Base-by-base conservation (phyloP, 2,888 invertebrate species). In the Nemoura dubitans region DNA sequence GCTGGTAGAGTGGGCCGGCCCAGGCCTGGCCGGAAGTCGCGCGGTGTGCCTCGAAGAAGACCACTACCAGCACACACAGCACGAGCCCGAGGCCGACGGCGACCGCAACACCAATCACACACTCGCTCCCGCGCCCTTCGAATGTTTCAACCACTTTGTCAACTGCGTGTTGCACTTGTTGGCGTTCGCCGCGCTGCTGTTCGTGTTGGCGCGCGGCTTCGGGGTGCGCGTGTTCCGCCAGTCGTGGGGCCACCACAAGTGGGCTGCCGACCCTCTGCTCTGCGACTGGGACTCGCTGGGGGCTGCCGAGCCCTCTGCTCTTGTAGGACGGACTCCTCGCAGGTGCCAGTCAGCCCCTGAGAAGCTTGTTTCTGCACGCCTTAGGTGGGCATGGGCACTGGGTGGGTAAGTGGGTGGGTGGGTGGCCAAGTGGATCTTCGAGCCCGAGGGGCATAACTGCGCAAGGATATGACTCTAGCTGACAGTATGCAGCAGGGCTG, bases 251-350 rank as follows among this genome's bases (percentile, higher is more conserved):
- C 76, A 86, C 2, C 87, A 59, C 16, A 36, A 29, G 27, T 87
- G 87, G 87, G n/a, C 59, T 27, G 36, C 42, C 10, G 86, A 86
- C 27, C 84, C 87, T 29, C 87, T 85, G 21, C 84, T 87, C 16
- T 86, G 85, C 36, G 87, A 87, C 5, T 87, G 86, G 86, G 83
- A 82, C 21, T n/a, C 3, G 27, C 27, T 30, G 26, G 81, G 29
- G 21, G 90, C 90, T 90, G 90, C 91, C 89, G 90, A 90, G 87
- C 89, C 89, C 88, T 89, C 89, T 88, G 90, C 90, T 90, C 90
- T 91, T 90, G 90, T 91, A 90, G 90, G 89, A 89, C 89, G 89
- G 89, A 90, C 89, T 89, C 90, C 91, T 89, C 90, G 87, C 42
- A 77, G 87, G 7, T 88, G 86, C 36, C 36, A 76, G 30, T 87